phyloP scores from a whole-genome alignment of 2,797 vertebrate species.

The Syncerus caffer region DNA sequence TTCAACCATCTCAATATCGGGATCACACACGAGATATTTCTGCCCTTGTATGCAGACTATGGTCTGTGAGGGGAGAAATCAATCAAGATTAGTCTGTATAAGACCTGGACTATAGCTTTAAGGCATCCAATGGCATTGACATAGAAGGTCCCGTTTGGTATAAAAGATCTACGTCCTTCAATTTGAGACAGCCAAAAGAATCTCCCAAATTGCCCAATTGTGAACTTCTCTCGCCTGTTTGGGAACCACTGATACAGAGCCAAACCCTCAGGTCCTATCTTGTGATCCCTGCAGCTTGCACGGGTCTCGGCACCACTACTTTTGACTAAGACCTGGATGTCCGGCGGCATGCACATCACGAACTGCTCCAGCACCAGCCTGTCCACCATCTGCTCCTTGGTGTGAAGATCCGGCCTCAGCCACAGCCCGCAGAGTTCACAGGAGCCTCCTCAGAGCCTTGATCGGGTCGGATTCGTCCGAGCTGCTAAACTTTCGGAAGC shows the following conservation, averaged over 20 bases:
- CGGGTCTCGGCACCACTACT: too few relatives aligned
- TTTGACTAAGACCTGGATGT: too few relatives aligned
- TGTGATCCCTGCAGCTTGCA: too few relatives aligned
- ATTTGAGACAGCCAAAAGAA: too few relatives aligned
- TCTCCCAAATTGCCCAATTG: not conserved
- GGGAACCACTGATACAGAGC: not conserved
- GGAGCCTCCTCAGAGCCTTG: not conserved
- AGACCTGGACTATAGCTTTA: accelerated
- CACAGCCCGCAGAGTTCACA: not conserved
- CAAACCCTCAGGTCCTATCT: not conserved
- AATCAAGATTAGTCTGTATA: too few relatives aligned
- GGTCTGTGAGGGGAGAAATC: not conserved
- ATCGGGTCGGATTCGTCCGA: not conserved
- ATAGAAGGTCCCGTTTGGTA: accelerated
- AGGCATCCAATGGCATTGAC: accelerated
- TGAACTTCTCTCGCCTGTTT: too few relatives aligned
- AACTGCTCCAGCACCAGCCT: not conserved
- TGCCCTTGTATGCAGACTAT: not conserved
- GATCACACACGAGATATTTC: not conserved
- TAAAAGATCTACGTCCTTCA: too few relatives aligned
- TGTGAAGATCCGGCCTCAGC: not conserved
- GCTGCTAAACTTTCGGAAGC: not conserved
- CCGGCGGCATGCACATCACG: not conserved
- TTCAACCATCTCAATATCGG: not conserved
- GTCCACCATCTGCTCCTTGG: not conserved